Evolutionary conservation across 2,888 invertebrate species (phyloP), one percentile per base, ranked within the genome.

Genomic region (Cantharis rufa): DNA sequence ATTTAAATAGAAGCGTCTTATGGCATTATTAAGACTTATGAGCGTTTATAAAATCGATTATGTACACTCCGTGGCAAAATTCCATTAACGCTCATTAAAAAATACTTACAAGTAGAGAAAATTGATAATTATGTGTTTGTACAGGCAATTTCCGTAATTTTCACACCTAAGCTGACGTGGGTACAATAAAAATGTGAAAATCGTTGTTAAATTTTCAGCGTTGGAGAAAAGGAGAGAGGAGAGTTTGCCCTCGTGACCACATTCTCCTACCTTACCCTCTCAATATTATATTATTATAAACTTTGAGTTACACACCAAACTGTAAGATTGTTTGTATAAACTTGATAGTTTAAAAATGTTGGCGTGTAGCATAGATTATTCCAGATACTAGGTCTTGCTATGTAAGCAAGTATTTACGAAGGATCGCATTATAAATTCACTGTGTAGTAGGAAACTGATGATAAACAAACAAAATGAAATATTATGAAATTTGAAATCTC

Each of bases 401-500:
- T 48, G 48, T 48, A 48, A 48, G 48, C 48, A 48, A 48, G 48
- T 48, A 48, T 48, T 48, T 48, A 48, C 48, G 24, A 66, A 66
- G 24, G 24, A 66, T 15, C 64, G 21, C 64, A 66, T 66, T 66
- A 66, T n/a, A 66, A 24, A 21, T 66, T 66, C 24, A 24, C 64
- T 9, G 48, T 7, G 48, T n/a, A 48, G n/a, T n/a, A 48, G n/a
- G 48, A 48, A 48, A 48, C 7, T 48, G 48, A 48, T 48, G 48
- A 48, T 48, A 48, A 48, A 48, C 48, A 48, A 48, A 24, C 18
- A 66, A 66, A 66, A 66, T 66, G 64, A 66, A 66, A 66, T 21
- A 66, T 24, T 21, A 66, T n/a, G 48, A 66, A 66, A 66, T 66
- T 66, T 15, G 75, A 70, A 74, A 75, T 72, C 75, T 72, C 71